phyloP scores from a whole-genome alignment of 2,888 invertebrate species.

The Auanema sp. region DNA sequence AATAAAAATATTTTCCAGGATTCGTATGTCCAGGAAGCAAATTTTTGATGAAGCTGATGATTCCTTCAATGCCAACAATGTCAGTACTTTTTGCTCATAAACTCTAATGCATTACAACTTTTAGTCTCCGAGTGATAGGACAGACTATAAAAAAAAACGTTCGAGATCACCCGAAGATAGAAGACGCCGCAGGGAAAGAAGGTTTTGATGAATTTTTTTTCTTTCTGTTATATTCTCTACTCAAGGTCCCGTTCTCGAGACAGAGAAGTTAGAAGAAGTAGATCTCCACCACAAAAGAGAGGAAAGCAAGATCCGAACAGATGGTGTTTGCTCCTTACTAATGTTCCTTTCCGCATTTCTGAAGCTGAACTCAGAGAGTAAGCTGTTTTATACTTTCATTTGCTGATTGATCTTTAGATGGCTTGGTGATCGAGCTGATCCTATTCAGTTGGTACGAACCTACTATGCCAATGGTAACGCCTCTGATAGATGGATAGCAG shows the following conservation, averaged over 20 bases:
- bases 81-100: background rate
- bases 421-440: slow-evolving; percentile 33
- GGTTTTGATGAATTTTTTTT: too few species aligned
- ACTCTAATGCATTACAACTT: background rate
- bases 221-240: too few species aligned
- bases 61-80: background rate
- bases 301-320: slow-evolving; percentile 35
- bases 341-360: slow-evolving; percentile 50
- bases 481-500: slow-evolving; percentile 56
- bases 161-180: slow-evolving; percentile 11
- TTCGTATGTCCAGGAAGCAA: slow-evolving; percentile 34
- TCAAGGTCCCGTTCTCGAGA: background rate
- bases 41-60: slow-evolving; percentile 43
- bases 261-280: background rate
- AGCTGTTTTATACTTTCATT: slow-evolving; percentile 18
- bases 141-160: slow-evolving; percentile 7
- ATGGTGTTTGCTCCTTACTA: slow-evolving; percentile 47
- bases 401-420: slow-evolving; percentile 27
- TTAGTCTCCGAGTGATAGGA: slow-evolving; percentile 4
- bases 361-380: slow-evolving; percentile 47
- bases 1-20: slow-evolving; percentile 21
- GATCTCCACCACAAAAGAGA: slow-evolving; percentile 6
- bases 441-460: slow-evolving; percentile 35
- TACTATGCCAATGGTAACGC: slow-evolving; percentile 48
- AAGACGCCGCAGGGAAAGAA: too few species aligned